Conservation (phyloP, 1,140 invertebrate species). For the Pogonomyrmex californicus region DNA sequence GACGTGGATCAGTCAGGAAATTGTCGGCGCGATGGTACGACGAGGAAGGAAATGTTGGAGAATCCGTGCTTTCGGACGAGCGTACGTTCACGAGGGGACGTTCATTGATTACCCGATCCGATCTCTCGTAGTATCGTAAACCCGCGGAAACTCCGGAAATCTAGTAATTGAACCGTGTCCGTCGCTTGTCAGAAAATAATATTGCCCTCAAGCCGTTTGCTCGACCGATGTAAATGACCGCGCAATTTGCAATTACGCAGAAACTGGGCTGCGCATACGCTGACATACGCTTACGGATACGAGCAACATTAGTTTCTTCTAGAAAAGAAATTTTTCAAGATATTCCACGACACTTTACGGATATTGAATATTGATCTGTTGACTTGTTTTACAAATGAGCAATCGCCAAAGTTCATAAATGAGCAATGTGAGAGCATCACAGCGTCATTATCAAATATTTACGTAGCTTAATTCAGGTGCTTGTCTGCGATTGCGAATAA, state of each 20-base stretch:
- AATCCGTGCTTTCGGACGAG: constrained; percentile 29
- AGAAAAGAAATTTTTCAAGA: background rate
- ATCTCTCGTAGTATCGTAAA: constrained; percentile 67
- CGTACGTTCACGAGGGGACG: constrained; percentile 39
- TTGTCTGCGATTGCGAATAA: constrained; percentile 32
- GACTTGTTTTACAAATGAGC: background rate
- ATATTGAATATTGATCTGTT: background rate
- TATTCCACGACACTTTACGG: background rate
- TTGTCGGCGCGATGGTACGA: constrained; percentile 45
- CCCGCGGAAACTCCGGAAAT: constrained; percentile 62
- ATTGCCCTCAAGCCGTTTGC: constrained; percentile 5
- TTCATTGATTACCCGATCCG: constrained; percentile 70
- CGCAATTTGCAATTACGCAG: constrained; percentile 25
- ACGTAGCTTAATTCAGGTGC: constrained; percentile 43
- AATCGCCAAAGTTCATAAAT: constrained; percentile 23
- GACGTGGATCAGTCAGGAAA: constrained; percentile 61
- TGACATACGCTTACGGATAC: background rate
- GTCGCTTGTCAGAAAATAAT: constrained; percentile 42
- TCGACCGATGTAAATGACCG: constrained; percentile 42
- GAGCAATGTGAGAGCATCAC: background rate
- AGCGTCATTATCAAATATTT: constrained; percentile 43
- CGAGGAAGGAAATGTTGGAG: background rate
- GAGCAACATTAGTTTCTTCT: constrained; percentile 11
- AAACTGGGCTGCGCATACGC: background rate
- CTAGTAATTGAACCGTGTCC: constrained; percentile 57